Base-by-base conservation (phyloP, 2,888 invertebrate genomes). In the Poecilus cupreus region DNA sequence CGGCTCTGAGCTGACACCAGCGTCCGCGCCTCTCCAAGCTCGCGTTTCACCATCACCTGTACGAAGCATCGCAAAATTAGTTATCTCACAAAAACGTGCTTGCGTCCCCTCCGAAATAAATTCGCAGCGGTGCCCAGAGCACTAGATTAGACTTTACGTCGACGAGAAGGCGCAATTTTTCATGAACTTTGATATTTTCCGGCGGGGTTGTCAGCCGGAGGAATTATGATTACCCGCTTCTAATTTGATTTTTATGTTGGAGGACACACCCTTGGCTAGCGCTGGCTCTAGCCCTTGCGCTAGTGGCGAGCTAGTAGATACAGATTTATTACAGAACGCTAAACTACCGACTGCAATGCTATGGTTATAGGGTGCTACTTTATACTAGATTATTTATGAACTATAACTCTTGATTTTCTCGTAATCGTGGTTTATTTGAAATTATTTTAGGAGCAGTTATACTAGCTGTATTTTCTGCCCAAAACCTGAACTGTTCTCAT, bases 151-250 rank as follows among this genome's bases (percentile, higher is more conserved):
- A 57, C 20, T 57, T 57, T 57, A 57, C 57, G 57, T 57, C 57
- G 18, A 11, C 22, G 16, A 18, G 57, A 49, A 20, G 57, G 20
- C 20, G 57, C 57, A 57, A 57, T 57, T 57, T 57, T 57, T 57
- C 57, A 57, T 57, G 57, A 57, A 57, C 57, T 57, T 57, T 57
- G 57, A 57, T 57, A 57, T 57, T 57, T 57, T 57, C 20, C 57
- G 18, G 6, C 18, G 49, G 49, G 4, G 6, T 49, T 49, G 49
- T 49, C 49, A 13, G n/a, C 13, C 57, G 20, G 57, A 57, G 57
- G 57, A 57, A 57, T 57, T 57, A 57, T 57, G 57, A 57, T 57
- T 57, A 57, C 57, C 18, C 57, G 3, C 3, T 8, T 5, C 57
- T 57, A 57, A 57, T 57, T 57, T 57, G 57, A 57, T 57, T 57